These are phyloP conservation scores for Pteromalus puparum DNA, from an alignment of 1,140 invertebrate genomes.

Conservation along the genomic window DNA sequence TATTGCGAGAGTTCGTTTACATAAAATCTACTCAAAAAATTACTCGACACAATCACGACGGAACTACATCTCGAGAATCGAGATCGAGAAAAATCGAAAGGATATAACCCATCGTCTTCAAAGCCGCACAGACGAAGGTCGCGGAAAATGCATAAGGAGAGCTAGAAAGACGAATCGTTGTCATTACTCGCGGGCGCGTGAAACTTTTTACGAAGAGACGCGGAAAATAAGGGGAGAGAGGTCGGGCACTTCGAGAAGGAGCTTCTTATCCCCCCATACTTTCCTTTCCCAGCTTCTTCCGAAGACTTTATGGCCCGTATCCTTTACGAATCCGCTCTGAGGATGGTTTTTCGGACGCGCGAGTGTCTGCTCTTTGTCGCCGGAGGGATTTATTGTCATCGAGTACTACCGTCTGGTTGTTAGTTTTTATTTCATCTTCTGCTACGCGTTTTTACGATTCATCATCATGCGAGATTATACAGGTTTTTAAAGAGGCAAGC, in stretches of 20 bases:
- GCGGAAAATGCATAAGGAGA: not conserved
- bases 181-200: constrained; percentile 22
- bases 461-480: too few relatives aligned
- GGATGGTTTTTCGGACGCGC: not conserved
- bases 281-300: not conserved
- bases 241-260: not conserved
- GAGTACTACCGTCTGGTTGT: too few relatives aligned
- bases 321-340: not conserved
- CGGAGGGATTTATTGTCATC: too few relatives aligned
- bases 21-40: not conserved
- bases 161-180: constrained; percentile 4
- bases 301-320: constrained; percentile 1
- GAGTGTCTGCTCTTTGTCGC: not conserved
- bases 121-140: too few relatives aligned
- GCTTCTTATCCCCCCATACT: not conserved
- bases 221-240: not conserved
- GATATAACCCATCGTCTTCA: not conserved
- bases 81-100: not conserved
- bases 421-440: too few relatives aligned
- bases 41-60: too few relatives aligned
- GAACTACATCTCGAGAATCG: not conserved
- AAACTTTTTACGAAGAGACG: constrained; percentile 7
- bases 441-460: too few relatives aligned
- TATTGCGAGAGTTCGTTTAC: not conserved
- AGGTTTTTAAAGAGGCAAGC: too few relatives aligned